These are phyloP conservation scores for Piprites chloris DNA, from an alignment of 2,113 vertebrate genomes.

Conservation along the genomic window DNA sequence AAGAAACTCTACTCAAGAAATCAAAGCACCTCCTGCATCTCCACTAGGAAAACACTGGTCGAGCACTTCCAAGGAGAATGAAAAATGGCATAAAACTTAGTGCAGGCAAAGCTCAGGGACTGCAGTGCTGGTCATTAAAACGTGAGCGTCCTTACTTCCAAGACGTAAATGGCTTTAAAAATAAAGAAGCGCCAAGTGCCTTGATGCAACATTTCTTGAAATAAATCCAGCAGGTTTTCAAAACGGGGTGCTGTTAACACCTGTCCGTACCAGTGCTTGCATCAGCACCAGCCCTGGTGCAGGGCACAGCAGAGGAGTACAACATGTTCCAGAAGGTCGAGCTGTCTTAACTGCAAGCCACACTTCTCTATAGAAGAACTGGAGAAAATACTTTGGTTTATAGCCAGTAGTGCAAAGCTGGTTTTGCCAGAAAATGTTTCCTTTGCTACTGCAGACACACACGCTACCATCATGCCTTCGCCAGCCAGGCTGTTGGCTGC, in stretches of 20 bases:
- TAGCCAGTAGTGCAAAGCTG: not conserved
- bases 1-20: not conserved
- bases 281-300: constrained; percentile 29
- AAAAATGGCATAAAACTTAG: not conserved
- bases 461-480: not conserved
- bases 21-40: not conserved
- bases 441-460: not conserved
- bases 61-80: not conserved
- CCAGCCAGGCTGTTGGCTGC: not conserved
- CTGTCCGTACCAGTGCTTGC: constrained; percentile 7
- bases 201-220: constrained; percentile 59
- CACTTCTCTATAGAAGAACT: not conserved
- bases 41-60: not conserved
- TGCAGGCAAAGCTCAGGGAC: not conserved
- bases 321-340: constrained; percentile 43
- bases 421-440: not conserved
- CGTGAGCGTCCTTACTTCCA: not conserved
- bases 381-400: constrained; percentile 13
- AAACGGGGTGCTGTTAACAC: constrained; percentile 53
- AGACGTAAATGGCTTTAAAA: constrained; percentile 16
- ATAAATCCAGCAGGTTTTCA: constrained; percentile 56
- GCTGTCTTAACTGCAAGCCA: not conserved
- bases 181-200: not conserved
- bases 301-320: not conserved
- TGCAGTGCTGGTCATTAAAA: not conserved